Conservation (phyloP, 1,140 invertebrate genomes). For the Drosophila takahashii region DNA sequence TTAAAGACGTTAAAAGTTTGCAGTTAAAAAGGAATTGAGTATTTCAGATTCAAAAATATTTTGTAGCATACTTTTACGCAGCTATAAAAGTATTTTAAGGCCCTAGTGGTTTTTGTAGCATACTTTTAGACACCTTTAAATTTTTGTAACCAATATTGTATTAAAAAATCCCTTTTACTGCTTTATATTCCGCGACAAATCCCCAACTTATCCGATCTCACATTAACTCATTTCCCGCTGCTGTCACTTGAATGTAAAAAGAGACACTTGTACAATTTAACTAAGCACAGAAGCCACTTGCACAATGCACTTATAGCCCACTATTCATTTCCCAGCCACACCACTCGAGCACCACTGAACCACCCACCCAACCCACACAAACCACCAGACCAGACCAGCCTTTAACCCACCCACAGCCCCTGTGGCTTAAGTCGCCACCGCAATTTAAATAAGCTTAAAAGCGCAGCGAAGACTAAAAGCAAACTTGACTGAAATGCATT, state of each 20-base stretch:
- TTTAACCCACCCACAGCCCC: neutral
- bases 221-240: slow-evolving; percentile 20
- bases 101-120: too few relatives aligned
- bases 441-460: slow-evolving; percentile 72
- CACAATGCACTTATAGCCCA: slow-evolving; percentile 35
- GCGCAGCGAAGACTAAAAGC: slow-evolving; percentile 63
- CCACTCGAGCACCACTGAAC: neutral
- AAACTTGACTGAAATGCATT: slow-evolving; percentile 63
- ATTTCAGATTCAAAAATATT: neutral
- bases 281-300: slow-evolving; percentile 41
- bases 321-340: slow-evolving; percentile 23
- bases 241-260: slow-evolving; percentile 8
- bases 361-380: neutral
- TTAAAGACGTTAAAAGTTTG: too few relatives aligned
- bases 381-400: neutral
- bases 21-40: neutral
- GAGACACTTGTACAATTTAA: slow-evolving; percentile 36
- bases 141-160: neutral
- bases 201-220: slow-evolving; percentile 1
- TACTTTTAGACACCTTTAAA: neutral
- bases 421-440: slow-evolving; percentile 28
- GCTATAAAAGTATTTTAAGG: too few relatives aligned
- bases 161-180: neutral
- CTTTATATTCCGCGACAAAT: neutral
- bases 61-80: too few relatives aligned